These are phyloP conservation scores for Tetramorium parvispinum DNA, from an alignment of 1,140 invertebrate species.

Conservation along the genomic window DNA sequence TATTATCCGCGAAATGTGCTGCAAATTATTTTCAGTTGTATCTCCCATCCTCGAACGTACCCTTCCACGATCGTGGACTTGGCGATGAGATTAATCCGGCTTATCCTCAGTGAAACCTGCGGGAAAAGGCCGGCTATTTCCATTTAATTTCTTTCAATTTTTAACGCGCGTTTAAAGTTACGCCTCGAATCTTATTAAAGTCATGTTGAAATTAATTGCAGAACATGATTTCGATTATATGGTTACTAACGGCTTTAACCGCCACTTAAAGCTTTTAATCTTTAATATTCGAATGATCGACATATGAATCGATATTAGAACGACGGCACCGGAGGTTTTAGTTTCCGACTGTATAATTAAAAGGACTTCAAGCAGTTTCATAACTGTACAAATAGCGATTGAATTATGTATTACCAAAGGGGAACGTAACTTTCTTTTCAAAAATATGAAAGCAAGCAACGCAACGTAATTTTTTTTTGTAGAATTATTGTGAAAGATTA, in stretches of 20 bases:
- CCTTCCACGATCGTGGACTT: background rate
- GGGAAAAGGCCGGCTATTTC: background rate
- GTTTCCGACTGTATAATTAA: background rate
- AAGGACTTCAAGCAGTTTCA: background rate
- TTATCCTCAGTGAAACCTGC: background rate
- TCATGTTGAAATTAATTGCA: background rate
- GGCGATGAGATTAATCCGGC: background rate
- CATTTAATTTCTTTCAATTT: conserved; percentile 4
- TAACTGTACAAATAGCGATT: background rate
- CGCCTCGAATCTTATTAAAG: background rate
- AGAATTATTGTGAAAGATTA: background rate
- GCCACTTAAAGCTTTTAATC: background rate
- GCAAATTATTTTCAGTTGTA: conserved; percentile 25
- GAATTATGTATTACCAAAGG: background rate
- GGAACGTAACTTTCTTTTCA: background rate
- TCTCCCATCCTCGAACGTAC: background rate
- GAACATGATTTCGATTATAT: background rate
- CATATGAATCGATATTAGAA: background rate
- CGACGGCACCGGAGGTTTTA: background rate
- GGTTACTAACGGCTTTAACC: background rate
- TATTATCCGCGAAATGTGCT: background rate
- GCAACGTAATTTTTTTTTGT: background rate
- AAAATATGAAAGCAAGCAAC: background rate
- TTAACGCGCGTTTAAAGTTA: background rate
- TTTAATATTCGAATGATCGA: background rate